These are phyloP conservation scores for Neolamprologus cancellatus DNA, from an alignment of 2,113 vertebrate genomes.

Conservation along the genomic window DNA sequence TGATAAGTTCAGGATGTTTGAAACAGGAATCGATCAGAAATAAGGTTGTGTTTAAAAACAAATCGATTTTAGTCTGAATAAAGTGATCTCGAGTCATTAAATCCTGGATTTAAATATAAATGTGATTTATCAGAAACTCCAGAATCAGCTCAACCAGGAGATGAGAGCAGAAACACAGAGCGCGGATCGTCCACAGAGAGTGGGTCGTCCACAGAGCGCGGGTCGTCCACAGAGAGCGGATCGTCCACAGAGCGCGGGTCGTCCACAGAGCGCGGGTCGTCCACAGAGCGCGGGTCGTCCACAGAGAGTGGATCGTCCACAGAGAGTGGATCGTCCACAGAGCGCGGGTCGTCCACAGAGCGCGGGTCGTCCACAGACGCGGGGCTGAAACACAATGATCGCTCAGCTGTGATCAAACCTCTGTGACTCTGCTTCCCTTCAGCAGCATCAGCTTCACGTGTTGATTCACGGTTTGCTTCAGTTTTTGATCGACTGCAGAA, in stretches of 20 bases:
- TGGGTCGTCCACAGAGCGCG: accelerated
- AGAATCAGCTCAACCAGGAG: neutral
- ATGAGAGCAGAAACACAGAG: neutral
- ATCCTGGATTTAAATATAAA: neutral
- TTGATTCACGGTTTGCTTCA: too few species aligned
- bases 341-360: too few species aligned
- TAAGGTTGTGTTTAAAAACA: neutral
- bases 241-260: neutral
- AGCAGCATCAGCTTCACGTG: too few species aligned
- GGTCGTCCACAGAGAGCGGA: accelerated
- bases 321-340: accelerated
- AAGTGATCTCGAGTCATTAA: neutral
- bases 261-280: accelerated
- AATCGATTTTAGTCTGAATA: neutral
- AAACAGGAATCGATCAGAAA: neutral
- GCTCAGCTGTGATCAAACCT: neutral
- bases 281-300: accelerated
- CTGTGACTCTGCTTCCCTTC: neutral
- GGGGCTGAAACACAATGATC: too few species aligned
- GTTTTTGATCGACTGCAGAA: too few species aligned
- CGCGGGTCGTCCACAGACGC: accelerated
- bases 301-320: accelerated
- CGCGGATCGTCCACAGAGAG: neutral
- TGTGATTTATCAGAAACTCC: accelerated
- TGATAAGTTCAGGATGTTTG: neutral